A percentile compares a stretch with the other conserved stretches of the same genome.
These are phyloP conservation scores for Neoaliturus tenellus DNA, from an alignment of 2,888 invertebrate species.

Conservation along the genomic window DNA sequence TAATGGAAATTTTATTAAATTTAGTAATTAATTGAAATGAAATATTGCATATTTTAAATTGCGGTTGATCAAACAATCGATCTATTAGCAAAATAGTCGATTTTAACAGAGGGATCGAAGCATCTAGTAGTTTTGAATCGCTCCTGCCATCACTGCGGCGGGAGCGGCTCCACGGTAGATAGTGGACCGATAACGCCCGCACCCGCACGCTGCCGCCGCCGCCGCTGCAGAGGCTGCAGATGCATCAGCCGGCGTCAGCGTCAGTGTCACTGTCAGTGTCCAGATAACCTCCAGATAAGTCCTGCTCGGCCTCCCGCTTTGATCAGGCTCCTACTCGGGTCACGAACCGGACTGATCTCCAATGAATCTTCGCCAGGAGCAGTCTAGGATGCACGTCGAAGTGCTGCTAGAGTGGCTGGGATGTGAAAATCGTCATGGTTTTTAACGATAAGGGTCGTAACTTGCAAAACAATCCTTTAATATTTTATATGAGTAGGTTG, in stretches of 20 bases:
- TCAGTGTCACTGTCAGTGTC: constrained; percentile 5
- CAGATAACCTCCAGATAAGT: neutral
- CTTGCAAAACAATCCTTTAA: too few relatives aligned
- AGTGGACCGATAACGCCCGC: constrained; percentile 15
- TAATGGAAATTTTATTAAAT: too few relatives aligned
- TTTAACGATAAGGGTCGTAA: too few relatives aligned
- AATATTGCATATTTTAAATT: too few relatives aligned
- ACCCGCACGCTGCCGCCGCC: neutral
- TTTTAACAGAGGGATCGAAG: neutral
- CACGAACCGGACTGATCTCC: neutral
- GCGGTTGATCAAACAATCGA: too few relatives aligned
- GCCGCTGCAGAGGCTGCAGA: neutral
- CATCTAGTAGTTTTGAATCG: constrained; percentile 14
- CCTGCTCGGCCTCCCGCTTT: neutral
- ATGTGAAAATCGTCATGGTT: too few relatives aligned
- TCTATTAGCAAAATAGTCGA: neutral
- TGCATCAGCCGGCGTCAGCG: neutral
- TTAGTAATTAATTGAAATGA: too few relatives aligned
- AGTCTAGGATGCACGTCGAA: too few relatives aligned
- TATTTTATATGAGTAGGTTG: too few relatives aligned
- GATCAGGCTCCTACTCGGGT: neutral
- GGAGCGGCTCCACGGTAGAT: constrained; percentile 1
- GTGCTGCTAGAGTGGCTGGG: too few relatives aligned
- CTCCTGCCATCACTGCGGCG: neutral
- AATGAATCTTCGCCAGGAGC: neutral